Evolutionary conservation across 2,888 invertebrate species (phyloP), one percentile per base, ranked within the genome.

Genomic region (Ceriagrion tenellum): DNA sequence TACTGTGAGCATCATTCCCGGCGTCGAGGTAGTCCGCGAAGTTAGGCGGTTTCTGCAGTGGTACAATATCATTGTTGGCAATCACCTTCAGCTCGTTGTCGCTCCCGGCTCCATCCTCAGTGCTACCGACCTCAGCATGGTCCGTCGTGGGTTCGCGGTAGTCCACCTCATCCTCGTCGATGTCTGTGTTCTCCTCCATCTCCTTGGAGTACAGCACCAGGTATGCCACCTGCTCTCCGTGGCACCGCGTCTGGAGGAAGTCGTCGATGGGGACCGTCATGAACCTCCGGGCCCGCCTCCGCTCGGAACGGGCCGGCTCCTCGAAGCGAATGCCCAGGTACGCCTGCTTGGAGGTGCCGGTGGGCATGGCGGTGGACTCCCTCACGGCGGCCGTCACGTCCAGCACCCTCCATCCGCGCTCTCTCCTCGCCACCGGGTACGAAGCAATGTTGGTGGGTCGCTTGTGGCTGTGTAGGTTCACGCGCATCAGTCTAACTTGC

Each of bases 81-180:
- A 81, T 81, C 81, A 81, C 81, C 35, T 89, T 89, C 89, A 47
- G 47, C 89, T 89, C 55, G 55, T 89, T 89, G 89, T 89, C 89
- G 6, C 12, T 81, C 35, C 30, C 81, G 16, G 81, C 3, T 18
- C 30, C 16, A 35, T 81, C 81, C 13, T 35, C 81, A 35, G 16
- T 13, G 12, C 26, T 81, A 16, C 35, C 81, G 18, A 35, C 35
- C 16, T 30, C 81, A 1, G 16, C 4, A 1, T 35, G 10, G 26
- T 13, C 35, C 6, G 30, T 35, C 4, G 81, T 13, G n/a, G 81
- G 8, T 13, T 81, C 81, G 30, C 81, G 81, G 81, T 81, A 81
- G 35, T 81, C 81, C 16, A 35, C 81, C 13, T 81, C 81, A 12
- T 81, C 81, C 18, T 81, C 81, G 30, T 81, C 81, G 12, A 16